Evolutionary conservation across 2,113 vertebrate species (phyloP).

Genomic region (Pungitius pungitius): DNA sequence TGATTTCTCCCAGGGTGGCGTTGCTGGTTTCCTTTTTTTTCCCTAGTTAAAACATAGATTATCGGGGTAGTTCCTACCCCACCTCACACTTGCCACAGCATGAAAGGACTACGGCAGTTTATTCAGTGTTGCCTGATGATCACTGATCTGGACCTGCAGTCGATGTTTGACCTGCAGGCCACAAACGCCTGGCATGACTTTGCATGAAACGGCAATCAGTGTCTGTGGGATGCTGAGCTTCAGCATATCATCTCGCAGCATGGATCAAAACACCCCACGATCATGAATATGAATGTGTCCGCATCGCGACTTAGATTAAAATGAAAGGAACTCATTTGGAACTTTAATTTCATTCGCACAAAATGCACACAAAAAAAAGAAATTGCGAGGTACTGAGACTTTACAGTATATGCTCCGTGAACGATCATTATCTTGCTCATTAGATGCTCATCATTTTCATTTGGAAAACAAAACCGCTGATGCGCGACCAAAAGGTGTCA

Average conservation of each 20-base stretch:
- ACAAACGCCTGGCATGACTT: constrained; percentile 9
- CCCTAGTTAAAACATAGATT: too few relatives aligned
- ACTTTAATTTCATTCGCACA: constrained; percentile 37
- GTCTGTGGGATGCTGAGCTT: neutral
- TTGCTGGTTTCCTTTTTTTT: too few relatives aligned
- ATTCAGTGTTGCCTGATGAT: constrained; percentile 51
- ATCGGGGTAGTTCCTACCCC: too few relatives aligned
- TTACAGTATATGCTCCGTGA: constrained; percentile 27
- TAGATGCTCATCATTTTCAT: constrained; percentile 43
- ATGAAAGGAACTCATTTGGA: constrained; percentile 45
- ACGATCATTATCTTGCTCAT: constrained; percentile 59
- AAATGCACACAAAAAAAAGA: constrained; percentile 8
- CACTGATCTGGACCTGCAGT: constrained; percentile 48
- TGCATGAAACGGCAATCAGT: neutral
- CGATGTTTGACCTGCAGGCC: constrained; percentile 46
- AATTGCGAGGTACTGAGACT: neutral
- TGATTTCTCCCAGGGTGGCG: too few relatives aligned
- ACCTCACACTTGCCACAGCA: too few relatives aligned
- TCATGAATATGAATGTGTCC: constrained; percentile 40
- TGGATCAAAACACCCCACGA: constrained; percentile 8
- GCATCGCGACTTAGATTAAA: constrained; percentile 23
- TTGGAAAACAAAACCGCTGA: constrained; percentile 49
- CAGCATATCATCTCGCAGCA: neutral
- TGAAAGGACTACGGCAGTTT: constrained; percentile 45
- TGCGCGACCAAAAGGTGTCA: constrained; percentile 38